phyloP scores from a whole-genome alignment of 2,888 invertebrate species.

The Dryobota labecula region DNA sequence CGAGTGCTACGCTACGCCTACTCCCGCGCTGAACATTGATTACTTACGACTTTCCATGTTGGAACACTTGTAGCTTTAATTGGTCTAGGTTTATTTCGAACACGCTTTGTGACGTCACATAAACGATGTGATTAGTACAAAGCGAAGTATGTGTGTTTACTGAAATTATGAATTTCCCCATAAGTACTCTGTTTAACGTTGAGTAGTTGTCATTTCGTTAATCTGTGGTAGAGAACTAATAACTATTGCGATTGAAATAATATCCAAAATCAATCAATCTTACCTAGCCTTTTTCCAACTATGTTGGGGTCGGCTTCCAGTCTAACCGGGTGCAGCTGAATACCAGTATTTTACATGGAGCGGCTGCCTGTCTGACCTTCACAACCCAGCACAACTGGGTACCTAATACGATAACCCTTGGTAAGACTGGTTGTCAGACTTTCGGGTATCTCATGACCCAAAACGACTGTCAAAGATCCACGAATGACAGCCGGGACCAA shows the following conservation, averaged over 20 bases:
- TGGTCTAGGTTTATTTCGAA: conserved; percentile 50
- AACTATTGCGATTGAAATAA: background rate
- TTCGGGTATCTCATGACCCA: too few relatives aligned
- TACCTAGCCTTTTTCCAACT: too few relatives aligned
- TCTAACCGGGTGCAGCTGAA: too few relatives aligned
- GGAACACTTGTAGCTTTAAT: conserved; percentile 61
- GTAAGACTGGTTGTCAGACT: too few relatives aligned
- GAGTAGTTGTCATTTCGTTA: conserved; percentile 6
- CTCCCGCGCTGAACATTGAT: conserved; percentile 32
- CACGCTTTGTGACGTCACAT: conserved; percentile 25
- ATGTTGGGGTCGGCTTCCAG: too few relatives aligned
- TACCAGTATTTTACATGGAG: too few relatives aligned
- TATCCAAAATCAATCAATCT: too few relatives aligned
- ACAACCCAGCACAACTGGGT: too few relatives aligned
- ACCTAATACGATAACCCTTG: too few relatives aligned
- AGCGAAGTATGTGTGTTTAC: conserved; percentile 8
- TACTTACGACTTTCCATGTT: conserved; percentile 43
- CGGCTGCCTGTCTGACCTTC: too few relatives aligned
- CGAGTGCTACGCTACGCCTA: conserved; percentile 41
- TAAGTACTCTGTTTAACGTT: conserved; percentile 5
- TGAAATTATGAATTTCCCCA: conserved; percentile 18
- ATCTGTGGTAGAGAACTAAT: background rate
- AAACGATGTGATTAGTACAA: conserved; percentile 8
- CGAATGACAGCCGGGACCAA: too few relatives aligned
- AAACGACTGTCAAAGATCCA: too few relatives aligned